Conservation (phyloP, 2,888 invertebrate genomes). For the Oegoconia quadripuncta region DNA sequence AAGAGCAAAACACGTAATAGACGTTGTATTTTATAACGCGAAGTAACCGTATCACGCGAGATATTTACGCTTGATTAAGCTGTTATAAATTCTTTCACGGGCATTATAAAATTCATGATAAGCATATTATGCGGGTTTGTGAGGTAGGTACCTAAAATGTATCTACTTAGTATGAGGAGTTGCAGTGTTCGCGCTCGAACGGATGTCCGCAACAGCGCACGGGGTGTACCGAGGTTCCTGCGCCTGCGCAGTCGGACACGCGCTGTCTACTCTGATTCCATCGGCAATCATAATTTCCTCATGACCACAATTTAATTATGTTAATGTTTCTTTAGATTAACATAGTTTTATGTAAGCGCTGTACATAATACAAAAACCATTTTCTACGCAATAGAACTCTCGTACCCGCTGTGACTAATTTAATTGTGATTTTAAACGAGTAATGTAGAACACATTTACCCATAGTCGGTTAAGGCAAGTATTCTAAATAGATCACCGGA, state of each 20-base stretch:
- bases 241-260: conserved; percentile 30
- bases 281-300: conserved; percentile 9
- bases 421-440: conserved; percentile 9
- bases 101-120: conserved; percentile 25
- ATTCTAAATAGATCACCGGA: conserved; percentile 53
- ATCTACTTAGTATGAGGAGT: conserved; percentile 42
- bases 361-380: too few species aligned
- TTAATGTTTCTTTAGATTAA: neutral
- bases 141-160: neutral
- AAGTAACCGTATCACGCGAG: conserved; percentile 30
- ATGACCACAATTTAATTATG: neutral
- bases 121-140: neutral
- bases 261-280: conserved; percentile 27
- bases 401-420: neutral
- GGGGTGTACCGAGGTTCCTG: conserved; percentile 19
- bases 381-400: neutral
- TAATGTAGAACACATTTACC: conserved; percentile 39
- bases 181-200: conserved; percentile 40
- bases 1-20: conserved; percentile 19
- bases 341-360: too few species aligned
- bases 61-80: conserved; percentile 31
- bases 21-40: conserved; percentile 9
- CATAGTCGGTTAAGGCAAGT: conserved; percentile 36
- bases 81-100: conserved; percentile 34
- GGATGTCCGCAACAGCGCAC: conserved; percentile 64